These are phyloP conservation scores for Tholera decimalis DNA, from an alignment of 2,888 invertebrate genomes.

Conservation along the genomic window DNA sequence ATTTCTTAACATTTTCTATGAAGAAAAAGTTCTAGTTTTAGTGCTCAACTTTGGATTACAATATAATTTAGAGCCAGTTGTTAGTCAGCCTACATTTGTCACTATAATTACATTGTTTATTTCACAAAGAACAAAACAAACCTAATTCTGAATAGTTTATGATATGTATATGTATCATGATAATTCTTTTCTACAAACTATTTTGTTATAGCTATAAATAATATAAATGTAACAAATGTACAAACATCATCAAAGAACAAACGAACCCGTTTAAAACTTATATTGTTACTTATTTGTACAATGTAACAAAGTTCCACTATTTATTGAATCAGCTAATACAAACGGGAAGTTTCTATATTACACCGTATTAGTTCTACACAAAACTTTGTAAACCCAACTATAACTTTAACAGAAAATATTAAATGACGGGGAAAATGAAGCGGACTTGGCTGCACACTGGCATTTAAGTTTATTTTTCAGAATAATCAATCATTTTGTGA, in stretches of 20 bases:
- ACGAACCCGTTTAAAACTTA: conserved; percentile 37
- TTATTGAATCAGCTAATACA: conserved; percentile 45
- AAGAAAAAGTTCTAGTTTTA: conserved; percentile 21
- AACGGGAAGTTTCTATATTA: conserved; percentile 46
- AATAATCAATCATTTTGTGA: conserved; percentile 58
- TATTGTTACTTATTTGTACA: conserved; percentile 23
- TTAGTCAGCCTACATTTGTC: no score
- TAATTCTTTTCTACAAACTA: not conserved
- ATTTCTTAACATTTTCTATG: conserved; percentile 4
- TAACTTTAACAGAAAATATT: conserved; percentile 43
- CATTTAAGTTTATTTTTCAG: conserved; percentile 44
- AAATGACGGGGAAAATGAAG: conserved; percentile 39
- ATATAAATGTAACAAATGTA: conserved; percentile 22
- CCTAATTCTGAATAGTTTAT: not conserved
- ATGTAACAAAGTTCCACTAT: conserved; percentile 44
- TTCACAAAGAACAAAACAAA: conserved; percentile 20
- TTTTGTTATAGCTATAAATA: conserved; percentile 1
- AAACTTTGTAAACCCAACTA: conserved; percentile 43
- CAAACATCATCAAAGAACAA: conserved; percentile 18
- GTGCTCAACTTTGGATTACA: conserved; percentile 22
- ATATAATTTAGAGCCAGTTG: conserved; percentile 18
- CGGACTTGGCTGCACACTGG: conserved; percentile 13
- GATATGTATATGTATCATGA: not conserved
- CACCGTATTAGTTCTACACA: conserved; percentile 37
- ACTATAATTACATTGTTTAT: conserved; percentile 40